Evolutionary conservation across 2,888 invertebrate genomes (phyloP).

Genomic region (Hypomecis atomaria): DNA sequence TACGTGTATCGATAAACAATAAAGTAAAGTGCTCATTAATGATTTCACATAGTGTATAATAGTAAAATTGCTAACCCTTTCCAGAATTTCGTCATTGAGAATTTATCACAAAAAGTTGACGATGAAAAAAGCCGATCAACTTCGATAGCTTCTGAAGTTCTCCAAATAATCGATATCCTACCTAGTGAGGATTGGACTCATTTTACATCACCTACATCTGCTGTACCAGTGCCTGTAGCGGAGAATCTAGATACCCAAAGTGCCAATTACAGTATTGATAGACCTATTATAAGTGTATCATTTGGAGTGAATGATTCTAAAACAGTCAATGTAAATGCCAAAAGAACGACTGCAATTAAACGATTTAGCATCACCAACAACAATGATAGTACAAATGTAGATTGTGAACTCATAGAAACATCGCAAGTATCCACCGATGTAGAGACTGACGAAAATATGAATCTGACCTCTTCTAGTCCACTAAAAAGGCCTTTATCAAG

Average conservation of each 20-base stretch:
- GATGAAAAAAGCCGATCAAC: too few relatives aligned
- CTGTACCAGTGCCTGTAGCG: conserved; percentile 41
- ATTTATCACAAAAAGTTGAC: not conserved
- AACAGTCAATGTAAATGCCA: conserved; percentile 58
- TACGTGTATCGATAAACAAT: not conserved
- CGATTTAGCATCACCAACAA: conserved; percentile 54
- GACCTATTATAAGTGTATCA: conserved; percentile 56
- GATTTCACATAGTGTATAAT: too few relatives aligned
- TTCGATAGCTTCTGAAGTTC: too few relatives aligned
- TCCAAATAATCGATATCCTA: too few relatives aligned
- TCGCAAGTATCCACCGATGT: conserved; percentile 56
- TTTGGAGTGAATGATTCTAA: conserved; percentile 63
- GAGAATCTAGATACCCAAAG: conserved; percentile 40
- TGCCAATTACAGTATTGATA: conserved; percentile 49
- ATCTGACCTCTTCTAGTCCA: conserved; percentile 47
- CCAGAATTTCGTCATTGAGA: not conserved
- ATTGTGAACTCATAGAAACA: conserved; percentile 64
- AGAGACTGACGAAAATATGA: conserved; percentile 57
- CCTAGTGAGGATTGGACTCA: conserved; percentile 19
- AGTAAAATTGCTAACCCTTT: not conserved
- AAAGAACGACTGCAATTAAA: conserved; percentile 60
- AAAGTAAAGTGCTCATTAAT: conserved; percentile 15
- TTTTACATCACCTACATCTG: conserved; percentile 50
- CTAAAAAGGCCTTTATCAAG: conserved; percentile 52
- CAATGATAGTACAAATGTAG: conserved; percentile 54